Evolutionary conservation across 2,888 invertebrate species (phyloP).

Genomic region (Dendrolimus pini): DNA sequence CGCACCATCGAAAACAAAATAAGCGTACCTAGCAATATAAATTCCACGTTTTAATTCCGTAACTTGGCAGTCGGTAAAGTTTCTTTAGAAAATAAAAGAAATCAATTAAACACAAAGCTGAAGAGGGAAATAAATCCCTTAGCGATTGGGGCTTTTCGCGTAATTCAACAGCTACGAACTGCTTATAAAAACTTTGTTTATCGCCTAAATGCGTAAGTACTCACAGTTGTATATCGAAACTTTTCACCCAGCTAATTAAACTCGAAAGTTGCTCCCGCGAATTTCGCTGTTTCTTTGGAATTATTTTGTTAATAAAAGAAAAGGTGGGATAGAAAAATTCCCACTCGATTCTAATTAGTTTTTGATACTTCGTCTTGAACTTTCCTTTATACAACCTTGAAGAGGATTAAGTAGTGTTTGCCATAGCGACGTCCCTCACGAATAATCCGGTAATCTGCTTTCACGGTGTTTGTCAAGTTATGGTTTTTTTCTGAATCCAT

Average conservation of each 20-base stretch:
- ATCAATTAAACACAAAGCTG: slow-evolving; percentile 7
- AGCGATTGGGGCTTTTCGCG: neutral
- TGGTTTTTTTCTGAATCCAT: too few relatives aligned
- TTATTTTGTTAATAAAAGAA: slow-evolving; percentile 34
- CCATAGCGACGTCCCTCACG: too few relatives aligned
- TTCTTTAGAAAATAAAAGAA: slow-evolving; percentile 29
- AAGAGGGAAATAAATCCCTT: neutral
- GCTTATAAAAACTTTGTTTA: slow-evolving; percentile 6
- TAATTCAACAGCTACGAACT: neutral
- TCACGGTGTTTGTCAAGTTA: too few relatives aligned
- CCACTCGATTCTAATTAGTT: slow-evolving; percentile 31
- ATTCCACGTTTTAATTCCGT: too few relatives aligned
- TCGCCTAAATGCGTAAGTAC: slow-evolving; percentile 13
- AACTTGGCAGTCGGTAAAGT: slow-evolving; percentile 1
- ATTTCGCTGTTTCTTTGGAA: slow-evolving; percentile 29
- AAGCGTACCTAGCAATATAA: too few relatives aligned
- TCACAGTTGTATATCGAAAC: slow-evolving; percentile 19
- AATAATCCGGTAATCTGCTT: too few relatives aligned
- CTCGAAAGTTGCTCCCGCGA: slow-evolving; percentile 32
- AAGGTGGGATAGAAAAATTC: slow-evolving; percentile 24
- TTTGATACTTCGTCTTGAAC: slow-evolving; percentile 21
- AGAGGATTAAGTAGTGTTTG: too few relatives aligned
- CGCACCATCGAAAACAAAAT: too few relatives aligned
- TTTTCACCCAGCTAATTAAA: slow-evolving; percentile 43
- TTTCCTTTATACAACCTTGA: too few relatives aligned